A percentile compares a stretch with the other conserved stretches of the same genome.
phyloP scores from a whole-genome alignment of 2,888 invertebrate genomes.

The Pristionchus exspectatus region DNA sequence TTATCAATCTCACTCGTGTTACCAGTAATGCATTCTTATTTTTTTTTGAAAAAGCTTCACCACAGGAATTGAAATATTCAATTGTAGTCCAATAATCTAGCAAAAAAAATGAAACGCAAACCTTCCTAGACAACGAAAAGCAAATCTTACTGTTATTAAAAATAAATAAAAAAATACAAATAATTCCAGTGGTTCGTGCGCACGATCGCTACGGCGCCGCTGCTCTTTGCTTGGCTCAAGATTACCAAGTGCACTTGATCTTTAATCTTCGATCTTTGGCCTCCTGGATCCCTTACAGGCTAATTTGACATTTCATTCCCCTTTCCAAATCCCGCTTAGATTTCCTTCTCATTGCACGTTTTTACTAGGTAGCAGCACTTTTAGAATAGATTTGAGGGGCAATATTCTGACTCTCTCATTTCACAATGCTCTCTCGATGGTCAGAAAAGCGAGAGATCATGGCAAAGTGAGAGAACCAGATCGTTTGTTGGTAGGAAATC shows the following conservation, averaged over 20 bases:
- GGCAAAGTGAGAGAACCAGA: not conserved
- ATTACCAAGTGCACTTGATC: constrained; percentile 44
- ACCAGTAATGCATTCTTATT: no score
- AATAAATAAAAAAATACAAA: not conserved
- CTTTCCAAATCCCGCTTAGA: not conserved
- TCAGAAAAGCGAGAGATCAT: not conserved
- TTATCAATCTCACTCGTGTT: no score
- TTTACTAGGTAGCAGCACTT: not conserved
- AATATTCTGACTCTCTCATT: not conserved
- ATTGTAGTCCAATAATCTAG: no score
- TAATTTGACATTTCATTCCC: not conserved
- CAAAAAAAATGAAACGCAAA: no score
- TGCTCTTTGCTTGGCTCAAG: constrained; percentile 55
- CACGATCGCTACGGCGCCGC: constrained; percentile 36
- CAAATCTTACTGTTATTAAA: not conserved
- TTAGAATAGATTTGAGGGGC: not conserved
- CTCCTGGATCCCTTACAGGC: not conserved
- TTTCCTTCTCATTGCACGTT: not conserved
- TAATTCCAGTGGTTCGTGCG: not conserved
- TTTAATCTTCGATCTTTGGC: constrained; percentile 6
- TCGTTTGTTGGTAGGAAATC: not conserved
- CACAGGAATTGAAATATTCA: no score
- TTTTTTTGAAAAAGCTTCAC: no score
- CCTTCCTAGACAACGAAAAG: no score
- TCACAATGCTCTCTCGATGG: not conserved